A percentile compares a stretch with the other conserved stretches of the same genome.
These are phyloP conservation scores for Mallateleia sp. DNA, from an alignment of 2,888 invertebrate genomes.

Conservation along the genomic window DNA sequence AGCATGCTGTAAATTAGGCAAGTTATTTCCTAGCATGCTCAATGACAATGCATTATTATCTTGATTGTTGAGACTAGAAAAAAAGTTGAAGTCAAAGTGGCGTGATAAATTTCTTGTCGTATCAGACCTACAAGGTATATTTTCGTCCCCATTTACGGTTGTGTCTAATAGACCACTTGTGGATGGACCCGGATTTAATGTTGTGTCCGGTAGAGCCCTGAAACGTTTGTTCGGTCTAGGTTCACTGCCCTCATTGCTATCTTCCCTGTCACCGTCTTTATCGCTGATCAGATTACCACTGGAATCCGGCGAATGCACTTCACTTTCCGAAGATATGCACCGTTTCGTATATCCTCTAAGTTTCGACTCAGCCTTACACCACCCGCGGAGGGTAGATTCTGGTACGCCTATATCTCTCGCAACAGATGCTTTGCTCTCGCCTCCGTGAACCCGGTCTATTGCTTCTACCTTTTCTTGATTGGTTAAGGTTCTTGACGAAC, in stretches of 20 bases:
- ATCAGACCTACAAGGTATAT: conserved; percentile 13
- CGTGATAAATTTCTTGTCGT: conserved; percentile 54
- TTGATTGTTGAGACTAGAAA: conserved; percentile 83
- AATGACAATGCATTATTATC: conserved; percentile 81
- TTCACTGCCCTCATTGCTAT: too few species aligned
- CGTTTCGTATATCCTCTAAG: conserved; percentile 90
- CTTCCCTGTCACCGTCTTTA: not conserved
- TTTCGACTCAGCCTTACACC: conserved; percentile 90
- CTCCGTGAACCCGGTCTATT: conserved; percentile 95
- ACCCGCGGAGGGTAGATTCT: conserved; percentile 23
- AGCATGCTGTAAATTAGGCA: conserved; percentile 79
- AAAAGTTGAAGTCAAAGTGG: conserved; percentile 83
- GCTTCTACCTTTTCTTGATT: conserved; percentile 95
- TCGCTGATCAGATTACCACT: conserved; percentile 78
- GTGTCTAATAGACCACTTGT: too few species aligned
- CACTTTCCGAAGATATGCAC: conserved; percentile 72
- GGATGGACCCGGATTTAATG: too few species aligned
- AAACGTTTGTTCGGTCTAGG: too few species aligned
- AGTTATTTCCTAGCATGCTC: conserved; percentile 63
- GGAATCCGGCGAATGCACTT: conserved; percentile 81
- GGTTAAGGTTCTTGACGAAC: conserved; percentile 94
- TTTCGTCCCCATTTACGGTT: conserved; percentile 38
- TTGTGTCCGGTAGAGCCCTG: too few species aligned
- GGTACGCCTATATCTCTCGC: not conserved
- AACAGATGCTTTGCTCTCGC: conserved; percentile 90